Base-by-base conservation (phyloP, 1,140 invertebrate species). In the Chrysopa pallens region DNA sequence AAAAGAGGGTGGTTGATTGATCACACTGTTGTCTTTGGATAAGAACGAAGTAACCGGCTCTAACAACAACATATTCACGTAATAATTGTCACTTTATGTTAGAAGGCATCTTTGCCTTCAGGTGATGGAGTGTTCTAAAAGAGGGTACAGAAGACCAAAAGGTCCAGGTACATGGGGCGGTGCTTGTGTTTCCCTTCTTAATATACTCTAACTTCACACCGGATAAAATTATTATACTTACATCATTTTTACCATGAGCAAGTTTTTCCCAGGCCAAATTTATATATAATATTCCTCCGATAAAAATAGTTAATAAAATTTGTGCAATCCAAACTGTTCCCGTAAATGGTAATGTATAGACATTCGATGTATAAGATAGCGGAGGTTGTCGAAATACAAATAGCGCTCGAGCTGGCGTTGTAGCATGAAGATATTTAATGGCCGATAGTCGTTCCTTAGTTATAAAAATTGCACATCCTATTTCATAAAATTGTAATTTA, bases 381-480 rank as follows among this genome's bases (percentile, higher is more conserved):
- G 73, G 67, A 5, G 73, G 72, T 51, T 67, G 64, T 17, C 66
- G 64, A 47, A 75, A 74, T 9, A 75, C 59, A 52, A 74, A 74
- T 38, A 62, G 61, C 0, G 64, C 65, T 14, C 69, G 42, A 0
- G 67, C 70, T 4, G 63, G 63, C 7, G 69, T 67, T 29, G 69
- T 65, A 39, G 69, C 61, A 2, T 66, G 58, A 29, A 74, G 59
- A 48, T 69, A 74, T 43, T 72, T 62, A 1, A 74, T 57, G 8
- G 68, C 52, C 0, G 63, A 60, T 29, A 71, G 51, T 6, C 72
- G 61, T 45, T 72, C 63, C 6, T 55, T 43, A 0, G 65, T 62
- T 15, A 73, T 54, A 44, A 73, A 74, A 48, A 68, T 65, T 2
- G 63, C 63, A 2, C 71, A 70, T 4, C 65, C 65, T 67, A 46